A percentile compares a stretch with the other conserved stretches of the same genome.
Evolutionary conservation across 1,140 invertebrate species (phyloP).

Genomic region (Chelonus insularis): DNA sequence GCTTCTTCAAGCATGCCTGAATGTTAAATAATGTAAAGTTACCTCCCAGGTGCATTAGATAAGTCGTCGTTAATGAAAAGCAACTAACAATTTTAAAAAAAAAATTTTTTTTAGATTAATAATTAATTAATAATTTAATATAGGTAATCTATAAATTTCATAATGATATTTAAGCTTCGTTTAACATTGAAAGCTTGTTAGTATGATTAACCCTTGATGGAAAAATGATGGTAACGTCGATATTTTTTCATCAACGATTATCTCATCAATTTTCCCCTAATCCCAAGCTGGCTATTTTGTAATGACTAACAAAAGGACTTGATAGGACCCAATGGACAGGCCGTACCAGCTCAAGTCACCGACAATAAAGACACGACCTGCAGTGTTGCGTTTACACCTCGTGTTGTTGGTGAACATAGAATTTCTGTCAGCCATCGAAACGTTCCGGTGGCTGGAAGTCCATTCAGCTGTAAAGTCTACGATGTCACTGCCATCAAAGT

Average conservation of each 20-base stretch:
- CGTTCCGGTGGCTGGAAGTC: constrained; percentile 79
- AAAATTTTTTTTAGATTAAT: too few species aligned
- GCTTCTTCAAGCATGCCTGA: constrained; percentile 1
- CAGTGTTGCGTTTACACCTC: constrained; percentile 84
- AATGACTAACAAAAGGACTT: constrained; percentile 60
- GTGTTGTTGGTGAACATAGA: constrained; percentile 86
- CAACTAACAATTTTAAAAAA: too few species aligned
- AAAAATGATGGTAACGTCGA: too few species aligned
- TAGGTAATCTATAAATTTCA: too few species aligned
- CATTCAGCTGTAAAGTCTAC: constrained; percentile 93
- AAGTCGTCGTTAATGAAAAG: too few species aligned
- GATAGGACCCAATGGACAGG: constrained; percentile 83
- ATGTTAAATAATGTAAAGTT: constrained; percentile 4
- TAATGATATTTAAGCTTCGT: too few species aligned
- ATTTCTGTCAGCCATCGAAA: constrained; percentile 82
- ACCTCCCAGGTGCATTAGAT: neutral
- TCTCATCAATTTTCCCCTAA: constrained; percentile 22
- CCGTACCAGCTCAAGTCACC: constrained; percentile 83
- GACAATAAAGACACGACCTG: constrained; percentile 77
- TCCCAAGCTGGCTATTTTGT: constrained; percentile 50
- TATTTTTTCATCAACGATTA: neutral
- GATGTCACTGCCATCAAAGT: constrained; percentile 94
- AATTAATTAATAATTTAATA: too few species aligned
- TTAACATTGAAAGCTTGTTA: too few species aligned
- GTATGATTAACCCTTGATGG: too few species aligned